Evolutionary conservation across 2,888 invertebrate genomes (phyloP).

Genomic region (Calephelis perditalis): DNA sequence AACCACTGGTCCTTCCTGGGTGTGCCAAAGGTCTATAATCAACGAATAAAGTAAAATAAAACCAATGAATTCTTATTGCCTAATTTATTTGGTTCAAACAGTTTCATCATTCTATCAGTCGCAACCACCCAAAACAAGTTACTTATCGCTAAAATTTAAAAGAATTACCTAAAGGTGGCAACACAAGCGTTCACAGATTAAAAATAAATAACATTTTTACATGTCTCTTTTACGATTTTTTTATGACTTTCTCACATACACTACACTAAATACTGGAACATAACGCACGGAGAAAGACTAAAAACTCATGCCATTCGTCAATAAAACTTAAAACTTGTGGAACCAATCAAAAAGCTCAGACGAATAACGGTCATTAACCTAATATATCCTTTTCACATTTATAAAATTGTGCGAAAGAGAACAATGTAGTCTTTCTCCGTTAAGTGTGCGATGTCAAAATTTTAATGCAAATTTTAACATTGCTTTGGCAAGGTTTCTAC

Average conservation of each 20-base stretch:
- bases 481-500: constrained; percentile 23
- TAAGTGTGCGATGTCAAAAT: constrained; percentile 27
- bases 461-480: constrained; percentile 21
- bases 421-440: background rate
- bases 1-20: too few relatives aligned
- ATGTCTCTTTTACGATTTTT: constrained; percentile 47
- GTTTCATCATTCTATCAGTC: constrained; percentile 32
- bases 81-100: constrained; percentile 69
- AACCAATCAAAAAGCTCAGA: constrained; percentile 9
- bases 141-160: constrained; percentile 31
- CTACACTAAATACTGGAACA: constrained; percentile 26
- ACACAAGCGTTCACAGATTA: constrained; percentile 29
- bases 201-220: constrained; percentile 51
- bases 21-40: background rate
- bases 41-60: constrained; percentile 21
- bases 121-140: constrained; percentile 30
- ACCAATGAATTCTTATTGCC: constrained; percentile 33
- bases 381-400: background rate
- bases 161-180: constrained; percentile 23
- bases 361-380: background rate
- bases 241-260: constrained; percentile 23
- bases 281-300: constrained; percentile 15
- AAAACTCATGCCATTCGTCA: constrained; percentile 18
- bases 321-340: background rate
- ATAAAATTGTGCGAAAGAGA: constrained; percentile 4